phyloP scores from a whole-genome alignment of 2,113 vertebrate species.

The Orcinus orca region DNA sequence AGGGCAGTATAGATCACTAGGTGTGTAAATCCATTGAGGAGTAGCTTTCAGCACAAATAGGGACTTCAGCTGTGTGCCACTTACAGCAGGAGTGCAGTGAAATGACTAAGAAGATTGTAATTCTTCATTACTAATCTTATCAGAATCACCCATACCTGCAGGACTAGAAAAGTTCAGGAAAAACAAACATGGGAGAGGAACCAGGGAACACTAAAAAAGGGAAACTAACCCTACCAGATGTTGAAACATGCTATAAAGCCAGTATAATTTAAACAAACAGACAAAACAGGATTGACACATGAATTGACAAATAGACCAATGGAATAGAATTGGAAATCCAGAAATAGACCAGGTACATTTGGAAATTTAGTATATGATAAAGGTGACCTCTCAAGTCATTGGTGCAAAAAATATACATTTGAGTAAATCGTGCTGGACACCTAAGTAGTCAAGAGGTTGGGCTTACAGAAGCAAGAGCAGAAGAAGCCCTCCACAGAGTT shows the following conservation, averaged over 20 bases:
- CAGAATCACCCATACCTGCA: not conserved
- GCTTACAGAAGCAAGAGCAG: not conserved
- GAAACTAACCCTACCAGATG: not conserved
- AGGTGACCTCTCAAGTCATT: not conserved
- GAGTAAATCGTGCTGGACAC: not conserved
- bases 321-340: not conserved
- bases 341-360: not conserved
- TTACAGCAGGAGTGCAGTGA: not conserved
- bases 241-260: not conserved
- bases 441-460: not conserved
- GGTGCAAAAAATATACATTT: not conserved
- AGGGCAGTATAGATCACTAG: not conserved
- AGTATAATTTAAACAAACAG: not conserved
- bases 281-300: not conserved
- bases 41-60: not conserved
- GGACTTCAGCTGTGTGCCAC: not conserved
- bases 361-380: not conserved
- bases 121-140: not conserved
- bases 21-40: fast-evolving
- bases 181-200: not conserved
- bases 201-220: not conserved
- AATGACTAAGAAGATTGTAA: not conserved
- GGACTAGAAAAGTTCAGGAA: not conserved
- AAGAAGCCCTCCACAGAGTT: not conserved
- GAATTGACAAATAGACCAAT: not conserved